Evolutionary conservation across 2,797 vertebrate species (phyloP), one percentile per base, ranked within the genome.

Genomic region (Silurus lanzhouensis): DNA sequence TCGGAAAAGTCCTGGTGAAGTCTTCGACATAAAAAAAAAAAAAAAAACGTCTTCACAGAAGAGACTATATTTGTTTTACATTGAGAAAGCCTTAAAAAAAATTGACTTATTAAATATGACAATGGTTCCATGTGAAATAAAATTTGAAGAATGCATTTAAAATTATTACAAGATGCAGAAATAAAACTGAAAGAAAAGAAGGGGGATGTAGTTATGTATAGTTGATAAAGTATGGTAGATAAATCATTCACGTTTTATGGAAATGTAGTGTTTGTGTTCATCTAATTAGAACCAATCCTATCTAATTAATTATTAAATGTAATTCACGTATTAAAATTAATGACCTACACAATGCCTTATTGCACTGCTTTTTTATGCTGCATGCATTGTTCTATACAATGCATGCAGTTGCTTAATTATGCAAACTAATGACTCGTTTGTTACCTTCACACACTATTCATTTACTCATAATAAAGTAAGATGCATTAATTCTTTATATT

Each of bases 401-500:
- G n/a, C n/a, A n/a, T n/a, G n/a, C n/a, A n/a, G 71, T 61, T 14
- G 63, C n/a, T 72, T 63, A 46, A 17, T 61, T 74, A n/a, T 63
- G 20, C 13, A n/a, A 10, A 48, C 63, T 14, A 81, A 85, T 52
- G 20, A 61, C 81, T 72, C 55, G 71, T 27, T 27, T 38, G 46
- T 17, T 58, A 66, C 1, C 22, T 31, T 60, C 77, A 57, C 25
- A 31, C 38, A 19, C 67, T 27, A 71, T 72, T 27, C 48, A 8
- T 55, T 81, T 66, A 81, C 63, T 27, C 19, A 61, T 78, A 76
- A 76, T 10, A 57, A 74, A 76, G 14, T 58, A 63, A 44, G 58
- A 63, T 44, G 12, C 20, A 46, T 44, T 61, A 44, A 3, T 76
- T 58, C 15, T 77, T 52, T 58, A 31, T 12, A 58, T 77, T 94